Evolutionary conservation across 2,113 vertebrate species (phyloP).

Genomic region (Odocoileus hemionus): DNA sequence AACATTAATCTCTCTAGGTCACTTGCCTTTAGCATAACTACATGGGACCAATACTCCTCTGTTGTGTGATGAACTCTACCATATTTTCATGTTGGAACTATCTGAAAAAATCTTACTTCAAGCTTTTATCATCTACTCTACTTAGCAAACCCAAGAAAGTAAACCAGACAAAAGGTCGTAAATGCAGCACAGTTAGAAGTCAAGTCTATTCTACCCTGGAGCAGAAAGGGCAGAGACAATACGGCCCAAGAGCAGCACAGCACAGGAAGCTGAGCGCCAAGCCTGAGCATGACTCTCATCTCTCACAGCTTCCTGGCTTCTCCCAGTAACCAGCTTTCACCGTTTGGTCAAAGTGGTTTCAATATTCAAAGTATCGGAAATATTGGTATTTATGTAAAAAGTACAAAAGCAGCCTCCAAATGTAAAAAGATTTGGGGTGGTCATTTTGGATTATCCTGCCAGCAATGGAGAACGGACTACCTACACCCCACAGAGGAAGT

Average conservation of each 20-base stretch:
- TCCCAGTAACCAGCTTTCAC: not conserved
- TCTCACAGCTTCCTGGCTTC: not conserved
- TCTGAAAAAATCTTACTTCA: not conserved
- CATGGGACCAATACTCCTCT: not conserved
- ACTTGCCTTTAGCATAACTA: not conserved
- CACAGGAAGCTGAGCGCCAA: not conserved
- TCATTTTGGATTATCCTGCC: not conserved
- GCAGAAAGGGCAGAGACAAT: not conserved
- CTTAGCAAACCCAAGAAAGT: slow-evolving; percentile 12
- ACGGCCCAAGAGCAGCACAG: not conserved
- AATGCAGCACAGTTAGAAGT: not conserved
- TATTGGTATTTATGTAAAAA: not conserved
- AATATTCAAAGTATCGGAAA: not conserved
- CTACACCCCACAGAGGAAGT: not conserved
- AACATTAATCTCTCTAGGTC: not conserved
- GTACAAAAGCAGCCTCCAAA: not conserved
- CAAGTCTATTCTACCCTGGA: not conserved
- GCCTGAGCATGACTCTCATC: not conserved
- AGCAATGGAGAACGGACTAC: not conserved
- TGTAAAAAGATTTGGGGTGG: not conserved
- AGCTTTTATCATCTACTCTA: not conserved
- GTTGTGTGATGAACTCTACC: not conserved
- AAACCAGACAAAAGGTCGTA: not conserved
- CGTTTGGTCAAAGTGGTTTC: not conserved
- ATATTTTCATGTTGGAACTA: not conserved